Conservation (phyloP, 2,888 invertebrate genomes). For the Macaria notata region DNA sequence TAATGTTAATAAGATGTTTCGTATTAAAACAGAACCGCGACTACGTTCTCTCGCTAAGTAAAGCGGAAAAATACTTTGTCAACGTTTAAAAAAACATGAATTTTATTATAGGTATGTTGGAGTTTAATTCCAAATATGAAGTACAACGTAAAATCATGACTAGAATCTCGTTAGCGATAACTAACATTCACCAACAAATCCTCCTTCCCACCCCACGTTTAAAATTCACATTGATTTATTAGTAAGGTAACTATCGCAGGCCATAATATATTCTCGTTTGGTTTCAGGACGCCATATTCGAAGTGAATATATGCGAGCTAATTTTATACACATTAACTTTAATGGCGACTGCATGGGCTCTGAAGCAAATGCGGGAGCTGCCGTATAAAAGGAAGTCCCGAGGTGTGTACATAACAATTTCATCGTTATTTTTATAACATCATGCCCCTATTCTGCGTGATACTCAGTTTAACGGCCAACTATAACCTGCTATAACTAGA, state of each 20-base stretch:
- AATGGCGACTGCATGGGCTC: slow-evolving; percentile 83
- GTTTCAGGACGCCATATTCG: slow-evolving; percentile 84
- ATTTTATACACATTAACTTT: slow-evolving; percentile 87
- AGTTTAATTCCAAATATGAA: no score
- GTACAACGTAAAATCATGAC: no score
- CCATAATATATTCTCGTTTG: slow-evolving; percentile 10
- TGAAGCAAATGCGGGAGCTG: slow-evolving; percentile 86
- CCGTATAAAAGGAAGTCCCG: slow-evolving; percentile 84
- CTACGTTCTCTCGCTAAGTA: no score
- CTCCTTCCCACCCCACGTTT: no score
- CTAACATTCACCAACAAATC: no score
- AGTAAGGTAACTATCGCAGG: not conserved
- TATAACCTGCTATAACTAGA: slow-evolving; percentile 5
- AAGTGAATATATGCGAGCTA: slow-evolving; percentile 90
- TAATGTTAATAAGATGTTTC: no score
- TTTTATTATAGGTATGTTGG: no score
- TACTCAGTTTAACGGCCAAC: slow-evolving; percentile 2
- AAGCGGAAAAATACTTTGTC: no score
- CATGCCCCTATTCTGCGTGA: slow-evolving; percentile 6
- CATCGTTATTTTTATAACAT: slow-evolving; percentile 24
- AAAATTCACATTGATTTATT: no score
- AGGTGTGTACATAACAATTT: slow-evolving; percentile 53
- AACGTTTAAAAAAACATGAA: no score
- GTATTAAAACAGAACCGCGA: no score
- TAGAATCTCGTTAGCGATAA: no score